These are phyloP conservation scores for Callopanchax toddi DNA, from an alignment of 2,113 vertebrate species.

Conservation along the genomic window DNA sequence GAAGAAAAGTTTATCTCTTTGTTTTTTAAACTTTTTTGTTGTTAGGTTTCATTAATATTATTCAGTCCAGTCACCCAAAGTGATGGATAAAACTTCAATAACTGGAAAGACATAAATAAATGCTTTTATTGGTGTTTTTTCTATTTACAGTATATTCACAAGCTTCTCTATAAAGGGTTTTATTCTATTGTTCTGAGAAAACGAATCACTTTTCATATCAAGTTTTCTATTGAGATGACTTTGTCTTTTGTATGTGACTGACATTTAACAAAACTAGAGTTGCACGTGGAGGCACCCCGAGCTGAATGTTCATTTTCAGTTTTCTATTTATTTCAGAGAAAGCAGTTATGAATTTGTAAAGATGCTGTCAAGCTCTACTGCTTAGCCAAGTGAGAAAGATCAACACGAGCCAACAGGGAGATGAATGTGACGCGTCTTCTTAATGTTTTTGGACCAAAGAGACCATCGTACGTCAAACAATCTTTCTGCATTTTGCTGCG, in stretches of 20 bases:
- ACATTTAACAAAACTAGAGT: conserved; percentile 28
- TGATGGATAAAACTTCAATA: conserved; percentile 6
- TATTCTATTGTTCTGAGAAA: neutral
- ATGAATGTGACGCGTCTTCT: conserved; percentile 4
- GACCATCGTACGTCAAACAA: neutral
- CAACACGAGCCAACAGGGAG: conserved; percentile 35
- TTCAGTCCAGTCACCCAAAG: conserved; percentile 16
- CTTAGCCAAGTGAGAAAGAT: conserved; percentile 34
- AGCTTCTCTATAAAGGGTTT: conserved; percentile 2
- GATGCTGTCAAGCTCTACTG: conserved; percentile 33
- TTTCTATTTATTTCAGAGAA: conserved; percentile 54
- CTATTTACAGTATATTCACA: neutral
- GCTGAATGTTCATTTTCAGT: conserved; percentile 59
- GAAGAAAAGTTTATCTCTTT: conserved; percentile 30
- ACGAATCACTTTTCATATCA: neutral
- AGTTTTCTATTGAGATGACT: neutral
- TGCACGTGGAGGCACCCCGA: conserved; percentile 33
- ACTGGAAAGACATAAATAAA: neutral
- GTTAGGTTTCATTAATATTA: conserved; percentile 15
- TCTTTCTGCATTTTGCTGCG: conserved; percentile 38
- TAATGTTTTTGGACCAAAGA: too few relatives aligned
- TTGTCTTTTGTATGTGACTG: conserved; percentile 37
- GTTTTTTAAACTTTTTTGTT: conserved; percentile 26
- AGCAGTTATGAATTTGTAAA: conserved; percentile 53
- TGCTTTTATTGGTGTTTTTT: neutral